Percentiles rank a stretch among this genome's conserved stretches.
Evolutionary conservation across 2,888 invertebrate species (phyloP).

Genomic region (Sphaeridia pumilis): DNA sequence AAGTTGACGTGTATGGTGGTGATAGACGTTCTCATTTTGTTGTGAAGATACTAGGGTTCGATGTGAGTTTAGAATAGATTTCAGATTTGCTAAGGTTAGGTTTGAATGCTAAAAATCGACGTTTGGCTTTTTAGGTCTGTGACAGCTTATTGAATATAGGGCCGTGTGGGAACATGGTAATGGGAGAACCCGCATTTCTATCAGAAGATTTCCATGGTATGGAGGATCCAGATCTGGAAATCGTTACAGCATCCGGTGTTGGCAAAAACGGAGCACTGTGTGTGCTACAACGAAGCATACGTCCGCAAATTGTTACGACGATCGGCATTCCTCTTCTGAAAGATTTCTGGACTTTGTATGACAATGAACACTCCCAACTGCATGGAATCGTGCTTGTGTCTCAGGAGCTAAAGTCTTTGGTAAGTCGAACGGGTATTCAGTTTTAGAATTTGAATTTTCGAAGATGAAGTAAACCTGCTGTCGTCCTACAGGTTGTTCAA

Average conservation of each 20-base stretch:
- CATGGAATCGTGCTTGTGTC: slow-evolving; percentile 85
- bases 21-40: slow-evolving; percentile 73
- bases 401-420: slow-evolving; percentile 74
- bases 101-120: too few species aligned
- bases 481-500: slow-evolving; percentile 67
- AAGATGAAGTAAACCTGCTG: too few species aligned
- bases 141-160: slow-evolving; percentile 93
- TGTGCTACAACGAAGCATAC: slow-evolving; percentile 68
- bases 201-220: slow-evolving; percentile 58
- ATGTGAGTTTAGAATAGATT: too few species aligned
- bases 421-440: too few species aligned
- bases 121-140: too few species aligned
- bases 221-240: slow-evolving; percentile 64
- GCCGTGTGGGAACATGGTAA: slow-evolving; percentile 84
- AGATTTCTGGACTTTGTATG: slow-evolving; percentile 90
- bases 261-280: slow-evolving; percentile 94
- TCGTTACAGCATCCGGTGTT: slow-evolving; percentile 87
- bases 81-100: too few species aligned
- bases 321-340: slow-evolving; percentile 79
- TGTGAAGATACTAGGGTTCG: slow-evolving; percentile 75
- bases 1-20: slow-evolving; percentile 78
- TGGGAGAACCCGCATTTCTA: slow-evolving; percentile 82
- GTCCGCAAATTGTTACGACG: slow-evolving; percentile 80
- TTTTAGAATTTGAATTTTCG: too few species aligned
- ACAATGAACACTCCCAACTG: slow-evolving; percentile 41